Base-by-base conservation (phyloP, 2,888 invertebrate genomes). In the Ennomos fuscantarius region DNA sequence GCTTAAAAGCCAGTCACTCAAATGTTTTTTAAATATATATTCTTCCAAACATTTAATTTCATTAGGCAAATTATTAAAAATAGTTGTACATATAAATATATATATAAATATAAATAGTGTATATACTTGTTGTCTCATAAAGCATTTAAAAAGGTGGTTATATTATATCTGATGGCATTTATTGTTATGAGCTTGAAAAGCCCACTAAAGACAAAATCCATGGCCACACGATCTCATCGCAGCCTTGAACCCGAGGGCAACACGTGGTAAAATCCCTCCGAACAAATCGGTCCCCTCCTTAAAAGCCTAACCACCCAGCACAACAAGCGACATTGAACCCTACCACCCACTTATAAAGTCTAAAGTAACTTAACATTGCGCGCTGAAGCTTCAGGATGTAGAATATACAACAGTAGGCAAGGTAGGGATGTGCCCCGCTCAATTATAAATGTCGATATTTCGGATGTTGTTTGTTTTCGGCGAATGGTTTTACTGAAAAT, bases 231-330 rank as follows among this genome's bases (percentile, higher is more conserved):
- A 82, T 56, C 64, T 65, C 68, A 67, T 68, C 73, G 71, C 78
- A 85, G 83, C 84, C 84, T 87, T 86, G 85, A 87, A 85, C 86
- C 76, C 78, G 71, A 78, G 62, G 77, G 79, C 83, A 87, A 84
- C 88, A 88, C 86, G 87, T 87, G 88, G 84, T 78, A 68, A 63
- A 77, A 78, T 79, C 81, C 78, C 74, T 66, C 71, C 62, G 80
- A 86, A 87, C 84, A 73, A 82, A 87, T 72, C 78, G 72, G 70
- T 72, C 78, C 80, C 79, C 81, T 82, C 79, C 79, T 78, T 72
- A 67, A 73, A 81, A 84, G 77, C 81, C 78, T 82, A 68, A 67
- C 70, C 66, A 55, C 51, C 61, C 51, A 40, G 55, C 54, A 61
- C 66, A 61, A 54, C 67, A 65, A 68, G 66, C 66, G 61, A 84